phyloP scores from a whole-genome alignment of 2,888 invertebrate species.

The Patella pellucida region DNA sequence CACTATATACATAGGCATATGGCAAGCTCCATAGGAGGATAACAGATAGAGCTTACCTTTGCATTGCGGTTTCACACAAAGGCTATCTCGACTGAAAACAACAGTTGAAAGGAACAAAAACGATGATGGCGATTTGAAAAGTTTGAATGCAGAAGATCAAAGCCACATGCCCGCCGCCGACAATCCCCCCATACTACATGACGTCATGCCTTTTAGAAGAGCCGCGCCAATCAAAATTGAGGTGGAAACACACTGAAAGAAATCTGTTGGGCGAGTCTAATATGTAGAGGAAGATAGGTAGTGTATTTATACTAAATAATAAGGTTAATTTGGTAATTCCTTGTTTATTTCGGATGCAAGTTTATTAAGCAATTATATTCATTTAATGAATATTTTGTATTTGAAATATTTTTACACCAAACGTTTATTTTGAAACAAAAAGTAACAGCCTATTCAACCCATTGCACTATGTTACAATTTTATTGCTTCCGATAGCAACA shows the following conservation, averaged over 20 bases:
- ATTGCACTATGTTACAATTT: conserved; percentile 25
- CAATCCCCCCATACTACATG: conserved; percentile 58
- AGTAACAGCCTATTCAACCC: no score
- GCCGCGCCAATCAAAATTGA: conserved; percentile 65
- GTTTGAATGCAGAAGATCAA: conserved; percentile 65
- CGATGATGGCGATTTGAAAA: conserved; percentile 45
- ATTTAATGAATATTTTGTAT: no score
- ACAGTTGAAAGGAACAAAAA: conserved; percentile 24
- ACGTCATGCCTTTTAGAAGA: conserved; percentile 64
- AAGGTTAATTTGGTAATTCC: no score
- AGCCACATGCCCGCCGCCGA: conserved; percentile 66
- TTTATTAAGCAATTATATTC: no score
- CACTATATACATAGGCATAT: conserved; percentile 16
- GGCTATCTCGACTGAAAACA: conserved; percentile 4
- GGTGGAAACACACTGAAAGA: conserved; percentile 64
- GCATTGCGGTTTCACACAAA: conserved; percentile 8
- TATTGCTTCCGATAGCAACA: conserved; percentile 54
- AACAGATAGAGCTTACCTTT: conserved; percentile 6
- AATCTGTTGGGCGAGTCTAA: conserved; percentile 53
- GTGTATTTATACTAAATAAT: not conserved
- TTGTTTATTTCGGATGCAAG: no score
- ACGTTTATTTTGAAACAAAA: no score
- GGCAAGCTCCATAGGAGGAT: not conserved
- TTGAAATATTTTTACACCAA: no score
- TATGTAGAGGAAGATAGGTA: conserved; percentile 18